Conservation (phyloP, 2,888 invertebrate species). For the Cephus spinipes region DNA sequence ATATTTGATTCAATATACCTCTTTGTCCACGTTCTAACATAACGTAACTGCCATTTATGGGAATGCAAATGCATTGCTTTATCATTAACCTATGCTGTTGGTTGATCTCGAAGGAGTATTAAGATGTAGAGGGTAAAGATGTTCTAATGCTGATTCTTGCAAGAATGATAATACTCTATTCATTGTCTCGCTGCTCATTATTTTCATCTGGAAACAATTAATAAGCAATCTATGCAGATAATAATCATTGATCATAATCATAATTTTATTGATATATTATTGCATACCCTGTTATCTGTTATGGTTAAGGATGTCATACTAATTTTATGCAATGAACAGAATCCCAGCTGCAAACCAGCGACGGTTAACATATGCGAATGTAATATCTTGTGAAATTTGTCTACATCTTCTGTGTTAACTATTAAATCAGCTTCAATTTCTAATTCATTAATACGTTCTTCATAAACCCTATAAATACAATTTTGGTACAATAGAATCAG, state of each 20-base stretch:
- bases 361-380: slow-evolving; percentile 41
- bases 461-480: neutral
- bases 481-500: neutral
- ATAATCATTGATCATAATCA: neutral
- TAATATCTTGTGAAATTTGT: slow-evolving; percentile 48
- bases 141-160: slow-evolving; percentile 52
- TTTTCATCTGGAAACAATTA: slow-evolving; percentile 51
- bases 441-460: slow-evolving; percentile 19
- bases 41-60: neutral
- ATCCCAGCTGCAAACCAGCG: slow-evolving; percentile 47
- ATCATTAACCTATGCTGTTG: slow-evolving; percentile 11
- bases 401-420: slow-evolving; percentile 41
- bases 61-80: neutral
- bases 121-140: slow-evolving; percentile 42
- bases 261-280: slow-evolving; percentile 2
- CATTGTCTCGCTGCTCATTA: slow-evolving; percentile 42
- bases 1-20: neutral
- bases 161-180: slow-evolving; percentile 53
- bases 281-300: slow-evolving; percentile 48
- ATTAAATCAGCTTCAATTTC: slow-evolving; percentile 19
- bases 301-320: slow-evolving; percentile 50
- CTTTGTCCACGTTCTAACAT: neutral
- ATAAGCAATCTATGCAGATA: neutral
- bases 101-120: slow-evolving; percentile 25
- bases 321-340: slow-evolving; percentile 50